Percentiles rank a stretch among this genome's conserved stretches.
These are phyloP conservation scores for Prinia subflava DNA, from an alignment of 2,113 vertebrate species.

Conservation along the genomic window DNA sequence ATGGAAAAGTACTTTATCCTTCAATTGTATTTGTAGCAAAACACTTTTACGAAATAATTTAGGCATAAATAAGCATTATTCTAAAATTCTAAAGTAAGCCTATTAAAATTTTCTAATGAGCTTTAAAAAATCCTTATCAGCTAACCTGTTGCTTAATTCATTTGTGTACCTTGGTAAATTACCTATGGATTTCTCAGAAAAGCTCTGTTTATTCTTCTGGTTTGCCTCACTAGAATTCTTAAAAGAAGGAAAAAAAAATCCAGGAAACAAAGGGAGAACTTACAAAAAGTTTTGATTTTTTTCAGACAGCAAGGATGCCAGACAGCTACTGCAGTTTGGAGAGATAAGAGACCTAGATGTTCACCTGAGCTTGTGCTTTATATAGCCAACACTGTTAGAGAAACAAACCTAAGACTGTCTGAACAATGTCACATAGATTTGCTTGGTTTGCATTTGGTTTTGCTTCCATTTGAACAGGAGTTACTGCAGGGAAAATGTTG, in stretches of 20 bases:
- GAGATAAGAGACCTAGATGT: neutral
- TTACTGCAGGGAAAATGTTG: neutral
- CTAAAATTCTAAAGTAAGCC: neutral
- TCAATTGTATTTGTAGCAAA: neutral
- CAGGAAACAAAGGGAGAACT: neutral
- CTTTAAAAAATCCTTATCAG: neutral
- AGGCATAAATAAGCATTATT: neutral
- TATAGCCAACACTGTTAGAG: neutral
- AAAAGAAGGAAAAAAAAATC: neutral
- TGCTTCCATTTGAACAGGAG: neutral
- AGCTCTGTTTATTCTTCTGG: neutral
- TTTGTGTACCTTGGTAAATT: neutral
- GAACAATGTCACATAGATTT: neutral
- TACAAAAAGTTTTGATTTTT: neutral
- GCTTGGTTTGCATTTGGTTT: neutral
- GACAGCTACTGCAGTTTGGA: neutral
- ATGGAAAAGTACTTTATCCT: neutral
- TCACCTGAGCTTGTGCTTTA: neutral
- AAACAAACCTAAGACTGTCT: neutral
- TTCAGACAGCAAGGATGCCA: neutral
- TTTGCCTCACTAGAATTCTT: neutral
- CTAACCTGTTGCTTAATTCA: neutral
- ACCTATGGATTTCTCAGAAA: neutral
- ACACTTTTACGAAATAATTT: neutral
- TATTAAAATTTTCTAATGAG: neutral